phyloP scores from a whole-genome alignment of 2,888 invertebrate species.

The Phragmatobia fuliginosa region DNA sequence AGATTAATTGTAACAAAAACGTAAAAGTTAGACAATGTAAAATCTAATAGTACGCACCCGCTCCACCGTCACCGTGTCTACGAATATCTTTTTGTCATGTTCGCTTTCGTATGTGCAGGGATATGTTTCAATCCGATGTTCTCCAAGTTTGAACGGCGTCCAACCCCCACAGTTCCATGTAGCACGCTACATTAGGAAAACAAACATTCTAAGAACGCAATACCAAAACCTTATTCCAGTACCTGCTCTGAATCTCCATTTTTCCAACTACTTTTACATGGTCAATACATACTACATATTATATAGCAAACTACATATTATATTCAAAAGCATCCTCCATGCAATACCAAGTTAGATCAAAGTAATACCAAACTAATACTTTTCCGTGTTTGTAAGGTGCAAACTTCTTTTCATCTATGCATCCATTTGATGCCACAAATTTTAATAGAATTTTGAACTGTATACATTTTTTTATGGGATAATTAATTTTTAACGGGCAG shows the following conservation, averaged over 20 bases:
- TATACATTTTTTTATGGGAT: neutral
- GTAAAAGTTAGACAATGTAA: neutral
- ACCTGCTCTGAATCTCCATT: no score
- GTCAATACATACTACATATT: no score
- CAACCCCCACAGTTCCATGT: constrained; percentile 40
- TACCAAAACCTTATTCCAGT: neutral
- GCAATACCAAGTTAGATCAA: no score
- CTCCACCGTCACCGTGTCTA: neutral
- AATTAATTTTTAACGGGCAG: neutral
- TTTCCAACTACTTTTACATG: no score
- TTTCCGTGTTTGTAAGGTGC: no score
- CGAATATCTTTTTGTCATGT: neutral
- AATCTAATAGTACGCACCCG: constrained; percentile 8
- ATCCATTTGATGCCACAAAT: neutral
- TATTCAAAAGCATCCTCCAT: no score
- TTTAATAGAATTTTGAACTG: no score
- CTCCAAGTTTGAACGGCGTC: constrained; percentile 26
- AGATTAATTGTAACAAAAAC: constrained; percentile 1
- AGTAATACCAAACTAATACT: no score
- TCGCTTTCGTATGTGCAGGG: constrained; percentile 2
- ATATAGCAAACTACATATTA: no score
- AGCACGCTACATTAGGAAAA: constrained; percentile 38
- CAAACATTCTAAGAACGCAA: constrained; percentile 43
- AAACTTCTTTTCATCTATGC: no score
- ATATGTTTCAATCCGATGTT: constrained; percentile 3